A percentile compares a stretch with the other conserved stretches of the same genome.
phyloP scores from a whole-genome alignment of 2,888 invertebrate genomes.

The Falcaria lacertinaria region DNA sequence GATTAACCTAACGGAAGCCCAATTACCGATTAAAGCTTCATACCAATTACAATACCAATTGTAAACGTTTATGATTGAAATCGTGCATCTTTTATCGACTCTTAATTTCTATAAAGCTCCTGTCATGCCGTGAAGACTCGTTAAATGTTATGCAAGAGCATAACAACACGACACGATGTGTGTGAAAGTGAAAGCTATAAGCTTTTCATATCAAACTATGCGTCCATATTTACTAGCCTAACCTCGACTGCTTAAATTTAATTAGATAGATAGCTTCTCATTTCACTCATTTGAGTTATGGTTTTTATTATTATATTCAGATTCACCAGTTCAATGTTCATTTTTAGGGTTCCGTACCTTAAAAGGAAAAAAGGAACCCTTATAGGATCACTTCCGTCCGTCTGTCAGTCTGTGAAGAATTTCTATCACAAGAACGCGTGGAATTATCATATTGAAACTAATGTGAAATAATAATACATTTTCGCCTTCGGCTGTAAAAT shows the following conservation, averaged over 20 bases:
- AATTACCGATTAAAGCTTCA: not conserved
- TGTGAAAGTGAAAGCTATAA: constrained; percentile 59
- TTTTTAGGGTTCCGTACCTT: no score
- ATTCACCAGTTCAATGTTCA: no score
- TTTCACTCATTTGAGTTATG: no score
- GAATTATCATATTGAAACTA: no score
- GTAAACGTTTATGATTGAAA: not conserved
- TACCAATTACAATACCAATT: not conserved
- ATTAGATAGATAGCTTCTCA: no score
- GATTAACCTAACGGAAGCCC: constrained; percentile 1
- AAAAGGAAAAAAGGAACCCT: no score
- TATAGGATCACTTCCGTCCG: no score
- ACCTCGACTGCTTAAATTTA: not conserved
- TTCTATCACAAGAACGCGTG: no score
- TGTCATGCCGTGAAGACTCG: constrained; percentile 25
- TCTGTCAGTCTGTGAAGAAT: no score
- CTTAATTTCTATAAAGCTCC: constrained; percentile 6
- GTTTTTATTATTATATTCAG: no score
- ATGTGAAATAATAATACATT: no score
- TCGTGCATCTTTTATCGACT: not conserved
- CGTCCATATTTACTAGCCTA: not conserved
- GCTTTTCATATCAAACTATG: constrained; percentile 2
- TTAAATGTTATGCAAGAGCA: constrained; percentile 38
- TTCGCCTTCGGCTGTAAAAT: no score
- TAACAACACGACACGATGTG: constrained; percentile 25